A percentile compares a stretch with the other conserved stretches of the same genome.
These are phyloP conservation scores for Sisor rabdophorus DNA, from an alignment of 2,113 vertebrate genomes.

Conservation along the genomic window DNA sequence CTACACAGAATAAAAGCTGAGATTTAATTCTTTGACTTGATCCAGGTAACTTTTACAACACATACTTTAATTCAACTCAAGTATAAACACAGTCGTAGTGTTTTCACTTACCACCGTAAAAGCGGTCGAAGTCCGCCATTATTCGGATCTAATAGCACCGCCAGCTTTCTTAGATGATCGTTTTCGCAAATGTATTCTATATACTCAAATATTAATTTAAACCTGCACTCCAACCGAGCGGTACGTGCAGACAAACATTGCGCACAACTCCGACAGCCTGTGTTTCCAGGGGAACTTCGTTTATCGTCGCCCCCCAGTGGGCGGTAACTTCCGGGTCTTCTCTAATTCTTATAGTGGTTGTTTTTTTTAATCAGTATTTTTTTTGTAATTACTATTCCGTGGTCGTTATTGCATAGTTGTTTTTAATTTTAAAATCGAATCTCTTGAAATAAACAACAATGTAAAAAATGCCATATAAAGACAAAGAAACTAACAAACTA, in stretches of 20 bases:
- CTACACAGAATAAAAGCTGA: background rate
- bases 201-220: background rate
- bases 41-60: slow-evolving; percentile 60
- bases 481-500: background rate
- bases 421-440: background rate
- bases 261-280: background rate
- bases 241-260: background rate
- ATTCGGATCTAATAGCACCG: slow-evolving; percentile 47
- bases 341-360: background rate
- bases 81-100: background rate
- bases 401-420: background rate
- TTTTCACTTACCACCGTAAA: slow-evolving; percentile 63
- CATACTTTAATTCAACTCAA: slow-evolving; percentile 45
- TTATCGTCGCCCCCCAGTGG: background rate
- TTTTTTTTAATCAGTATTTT: too few species aligned
- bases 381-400: background rate
- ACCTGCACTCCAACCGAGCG: background rate
- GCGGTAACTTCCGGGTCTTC: slow-evolving; percentile 8
- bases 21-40: slow-evolving; percentile 36
- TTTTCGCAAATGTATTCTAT: too few species aligned
- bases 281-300: slow-evolving; percentile 16
- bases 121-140: slow-evolving; percentile 60
- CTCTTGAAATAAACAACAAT: background rate
- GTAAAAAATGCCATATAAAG: too few species aligned
- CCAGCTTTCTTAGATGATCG: slow-evolving; percentile 12